Base-by-base conservation (phyloP, 2,113 vertebrate species). In the Prietella phreatophila region DNA sequence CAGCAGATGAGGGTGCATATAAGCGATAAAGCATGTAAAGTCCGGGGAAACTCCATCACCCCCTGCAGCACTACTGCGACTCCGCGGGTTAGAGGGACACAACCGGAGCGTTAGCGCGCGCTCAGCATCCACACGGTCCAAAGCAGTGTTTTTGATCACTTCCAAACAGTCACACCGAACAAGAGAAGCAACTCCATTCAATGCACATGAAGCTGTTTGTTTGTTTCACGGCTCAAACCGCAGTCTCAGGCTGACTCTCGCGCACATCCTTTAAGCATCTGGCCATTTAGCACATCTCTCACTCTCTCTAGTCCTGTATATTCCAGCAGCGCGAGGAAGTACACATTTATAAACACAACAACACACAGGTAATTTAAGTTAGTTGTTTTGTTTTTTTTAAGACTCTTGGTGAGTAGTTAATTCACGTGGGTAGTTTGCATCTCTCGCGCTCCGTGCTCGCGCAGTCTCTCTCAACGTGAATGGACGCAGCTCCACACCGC, bases 1-100 rank as follows among this genome's bases (percentile, higher is more conserved):
- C 93, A 90, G 93, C 92, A 91, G 91, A 89, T 87, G 89, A 95
- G 90, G 14, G 89, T 81, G 76, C 88, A 91, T 53, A 93, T 67
- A 79, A 94, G 6, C 89, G 92, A 88, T 3, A 94, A 82, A 61
- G 91, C 87, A 85, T 91, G 82, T 89, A 93, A 84, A 55, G 91
- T 78, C 63, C 86, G 86, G 78, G 89, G 86, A 91, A 91, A 91
- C 93, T 94, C 94, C 95, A 96, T 96, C 65, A 82, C 83, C 85
- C 85, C 83, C 86, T 19, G 86, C 50, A 85, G 84, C 61, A 36
- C 5, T 17, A 8, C 53, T 14, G 50, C 36, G 73, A 85, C 82
- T 88, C 83, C 25, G 25, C 65, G 63, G 1, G 81, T 36, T 36
- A 90, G 90, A 92, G 89, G 90, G 80, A 22, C 87, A 86, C 55